These are phyloP conservation scores for Bibio marci DNA, from an alignment of 2,888 invertebrate genomes.

Conservation along the genomic window DNA sequence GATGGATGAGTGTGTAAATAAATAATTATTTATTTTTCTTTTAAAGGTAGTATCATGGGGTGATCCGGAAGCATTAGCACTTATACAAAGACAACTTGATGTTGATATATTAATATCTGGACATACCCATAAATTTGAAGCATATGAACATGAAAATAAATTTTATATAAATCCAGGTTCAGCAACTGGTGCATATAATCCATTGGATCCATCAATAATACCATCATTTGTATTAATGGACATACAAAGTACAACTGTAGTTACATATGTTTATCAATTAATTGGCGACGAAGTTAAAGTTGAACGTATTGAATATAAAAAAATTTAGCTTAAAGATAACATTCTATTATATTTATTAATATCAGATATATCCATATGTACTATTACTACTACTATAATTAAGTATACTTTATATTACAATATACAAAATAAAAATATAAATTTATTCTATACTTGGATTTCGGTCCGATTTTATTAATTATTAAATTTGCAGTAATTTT, in stretches of 20 bases:
- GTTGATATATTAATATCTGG: constrained; percentile 98
- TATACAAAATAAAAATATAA: too few relatives aligned
- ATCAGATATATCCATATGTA: too few relatives aligned
- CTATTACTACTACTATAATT: too few relatives aligned
- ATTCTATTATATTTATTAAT: too few relatives aligned
- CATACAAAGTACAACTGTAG: constrained; percentile 93
- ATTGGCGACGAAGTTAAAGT: constrained; percentile 98
- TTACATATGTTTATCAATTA: constrained; percentile 95
- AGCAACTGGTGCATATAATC: constrained; percentile 94
- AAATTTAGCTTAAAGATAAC: too few relatives aligned
- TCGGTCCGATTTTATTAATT: too few relatives aligned
- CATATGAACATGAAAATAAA: constrained; percentile 95
- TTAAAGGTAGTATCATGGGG: constrained; percentile 81
- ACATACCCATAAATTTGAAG: constrained; percentile 96
- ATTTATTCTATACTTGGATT: too few relatives aligned
- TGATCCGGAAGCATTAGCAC: constrained; percentile 79
- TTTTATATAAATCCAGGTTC: constrained; percentile 99
- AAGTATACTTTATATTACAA: too few relatives aligned
- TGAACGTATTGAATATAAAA: constrained; percentile 93
- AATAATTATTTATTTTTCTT: background rate
- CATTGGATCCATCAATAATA: constrained; percentile 62
- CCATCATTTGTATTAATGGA: constrained; percentile 99
- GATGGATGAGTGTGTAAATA: background rate
- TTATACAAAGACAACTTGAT: constrained; percentile 91
- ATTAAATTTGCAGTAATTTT: too few relatives aligned